phyloP scores from a whole-genome alignment of 1,140 invertebrate species.

The Meloidogyne floridensis region DNA sequence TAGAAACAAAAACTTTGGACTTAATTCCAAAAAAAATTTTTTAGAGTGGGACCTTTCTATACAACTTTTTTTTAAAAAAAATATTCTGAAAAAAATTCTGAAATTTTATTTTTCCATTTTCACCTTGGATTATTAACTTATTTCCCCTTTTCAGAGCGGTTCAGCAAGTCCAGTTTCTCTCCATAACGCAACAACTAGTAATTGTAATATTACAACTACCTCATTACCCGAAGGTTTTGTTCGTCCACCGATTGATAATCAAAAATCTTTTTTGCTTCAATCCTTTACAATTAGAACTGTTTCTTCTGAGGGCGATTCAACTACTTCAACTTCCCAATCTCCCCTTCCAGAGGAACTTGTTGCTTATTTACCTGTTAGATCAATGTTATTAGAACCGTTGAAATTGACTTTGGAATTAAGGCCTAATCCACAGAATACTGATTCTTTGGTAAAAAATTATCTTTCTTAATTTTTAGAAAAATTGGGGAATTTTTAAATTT shows the following conservation, averaged over 20 bases:
- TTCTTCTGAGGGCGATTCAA: background rate
- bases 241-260: slow-evolving; percentile 19
- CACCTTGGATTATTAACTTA: background rate
- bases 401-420: slow-evolving; percentile 40
- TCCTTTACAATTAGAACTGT: slow-evolving; percentile 26
- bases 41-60: too few species aligned
- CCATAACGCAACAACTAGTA: slow-evolving; percentile 8
- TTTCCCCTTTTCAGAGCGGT: slow-evolving; percentile 37
- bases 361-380: slow-evolving; percentile 40
- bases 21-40: too few species aligned
- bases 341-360: slow-evolving; percentile 40
- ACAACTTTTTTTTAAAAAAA: too few species aligned
- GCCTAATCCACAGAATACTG: slow-evolving; percentile 34
- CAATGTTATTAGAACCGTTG: slow-evolving; percentile 33
- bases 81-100: too few species aligned
- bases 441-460: slow-evolving; percentile 28
- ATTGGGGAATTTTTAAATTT: too few species aligned
- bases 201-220: background rate
- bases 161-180: slow-evolving; percentile 43
- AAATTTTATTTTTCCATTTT: too few species aligned
- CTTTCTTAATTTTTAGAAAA: background rate
- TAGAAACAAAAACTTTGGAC: too few species aligned
- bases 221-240: slow-evolving; percentile 37
- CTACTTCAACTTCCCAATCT: background rate
- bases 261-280: slow-evolving; percentile 40